Conservation (phyloP, 2,797 vertebrate species). For the Pelodytes ibericus region DNA sequence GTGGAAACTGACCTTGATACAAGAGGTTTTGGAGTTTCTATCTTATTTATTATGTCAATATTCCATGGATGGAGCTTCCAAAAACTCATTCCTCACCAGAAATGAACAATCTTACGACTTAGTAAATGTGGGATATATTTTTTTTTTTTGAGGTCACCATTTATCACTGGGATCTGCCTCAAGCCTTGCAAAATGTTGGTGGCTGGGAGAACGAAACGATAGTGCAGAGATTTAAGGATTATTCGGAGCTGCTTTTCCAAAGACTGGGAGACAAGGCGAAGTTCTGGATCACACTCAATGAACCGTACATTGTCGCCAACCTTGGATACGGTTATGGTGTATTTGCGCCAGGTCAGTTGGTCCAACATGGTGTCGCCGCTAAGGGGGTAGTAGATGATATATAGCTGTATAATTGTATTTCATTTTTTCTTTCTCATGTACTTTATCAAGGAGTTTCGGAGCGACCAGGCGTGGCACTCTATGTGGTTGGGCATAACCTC, state of each 20-base stretch:
- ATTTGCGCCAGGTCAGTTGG: slow-evolving; percentile 84
- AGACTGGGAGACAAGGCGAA: slow-evolving; percentile 89
- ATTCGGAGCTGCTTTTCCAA: slow-evolving; percentile 86
- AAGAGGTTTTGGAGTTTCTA: no score
- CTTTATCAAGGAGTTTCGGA: slow-evolving; percentile 75
- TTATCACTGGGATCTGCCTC: slow-evolving; percentile 96
- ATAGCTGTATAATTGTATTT: no score
- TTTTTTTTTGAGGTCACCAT: slow-evolving; percentile 79
- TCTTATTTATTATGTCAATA: no score
- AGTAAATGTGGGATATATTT: no score
- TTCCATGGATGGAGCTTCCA: no score
- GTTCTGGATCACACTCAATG: slow-evolving; percentile 94
- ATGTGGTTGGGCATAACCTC: slow-evolving; percentile 87
- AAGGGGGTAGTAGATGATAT: not conserved
- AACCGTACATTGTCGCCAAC: slow-evolving; percentile 84
- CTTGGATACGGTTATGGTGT: slow-evolving; percentile 85
- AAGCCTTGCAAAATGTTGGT: slow-evolving; percentile 81
- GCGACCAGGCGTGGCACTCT: slow-evolving; percentile 84
- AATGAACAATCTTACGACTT: no score
- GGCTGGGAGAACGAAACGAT: slow-evolving; percentile 91
- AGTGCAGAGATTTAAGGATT: slow-evolving; percentile 81
- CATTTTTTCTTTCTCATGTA: not conserved
- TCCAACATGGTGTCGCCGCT: not conserved
- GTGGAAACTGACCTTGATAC: no score
- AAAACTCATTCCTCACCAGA: no score